Evolutionary conservation across 2,888 invertebrate species (phyloP), one percentile per base, ranked within the genome.

Genomic region (Punctoribates punctum): DNA sequence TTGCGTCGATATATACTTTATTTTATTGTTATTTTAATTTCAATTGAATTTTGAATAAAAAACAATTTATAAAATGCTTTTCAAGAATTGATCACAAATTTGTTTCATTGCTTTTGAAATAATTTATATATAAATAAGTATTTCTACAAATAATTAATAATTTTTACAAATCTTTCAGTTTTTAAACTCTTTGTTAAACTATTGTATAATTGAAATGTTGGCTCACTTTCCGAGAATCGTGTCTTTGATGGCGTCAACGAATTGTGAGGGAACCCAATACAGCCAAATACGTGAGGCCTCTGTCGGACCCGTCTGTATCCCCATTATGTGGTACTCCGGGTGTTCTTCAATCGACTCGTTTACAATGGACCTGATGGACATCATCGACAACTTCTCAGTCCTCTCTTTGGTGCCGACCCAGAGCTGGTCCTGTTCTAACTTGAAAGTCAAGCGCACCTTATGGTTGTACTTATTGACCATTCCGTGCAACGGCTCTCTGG

Each of bases 321-420:
- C 94, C 91, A 94, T 88, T 82, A 94, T 89, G 83, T 94, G 94
- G 86, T 95, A 95, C 84, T 94, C 91, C 82, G 93, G 93, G 84
- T 92, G 90, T 77, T 90, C 92, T 83, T 91, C 91, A 80, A 95
- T 93, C 23, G 93, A 89, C 86, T 95, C 94, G 81, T 86, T 88
- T 57, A 88, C 86, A 81, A 91, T 88, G 85, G 90, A 89, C 86
- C 67, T 34, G 81, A 95, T 94, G 75, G 93, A 91, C 81, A 89
- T 90, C 91, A 95, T 93, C 79, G 91, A 90, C 82, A 95, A 88
- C 85, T 94, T 95, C 81, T 94, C 93, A 77, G 95, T 95, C 81
- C 94, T 87, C 84, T 95, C 94, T 85, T 94, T 94, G 70, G 94
- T 94, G 77, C 94, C 93, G 65, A 94, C 89, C 94, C 94, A 94